Conservation (phyloP, 2,113 vertebrate species). For the Eulacestoma nigropectus region DNA sequence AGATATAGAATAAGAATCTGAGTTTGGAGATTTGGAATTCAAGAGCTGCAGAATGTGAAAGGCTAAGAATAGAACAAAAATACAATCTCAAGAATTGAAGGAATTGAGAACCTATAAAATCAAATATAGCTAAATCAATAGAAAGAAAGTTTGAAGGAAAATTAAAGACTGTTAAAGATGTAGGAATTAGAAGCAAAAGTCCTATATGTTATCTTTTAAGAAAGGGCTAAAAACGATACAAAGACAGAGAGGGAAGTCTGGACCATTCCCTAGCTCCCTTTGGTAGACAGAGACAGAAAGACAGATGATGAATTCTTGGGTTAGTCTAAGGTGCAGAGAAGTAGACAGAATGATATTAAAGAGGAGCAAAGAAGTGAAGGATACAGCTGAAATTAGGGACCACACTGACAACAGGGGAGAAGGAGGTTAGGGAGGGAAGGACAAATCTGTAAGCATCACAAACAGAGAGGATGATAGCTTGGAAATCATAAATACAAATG, state of each 20-base stretch:
- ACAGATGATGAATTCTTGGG: neutral
- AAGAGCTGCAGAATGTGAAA: neutral
- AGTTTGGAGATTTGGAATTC: neutral
- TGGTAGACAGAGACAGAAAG: neutral
- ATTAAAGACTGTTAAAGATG: neutral
- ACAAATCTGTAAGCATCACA: neutral
- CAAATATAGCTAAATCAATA: neutral
- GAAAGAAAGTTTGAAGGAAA: neutral
- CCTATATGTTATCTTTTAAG: neutral
- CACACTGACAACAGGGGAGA: neutral
- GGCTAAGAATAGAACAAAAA: neutral
- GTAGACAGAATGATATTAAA: neutral
- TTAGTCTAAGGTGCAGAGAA: neutral
- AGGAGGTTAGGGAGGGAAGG: neutral
- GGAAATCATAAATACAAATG: constrained; percentile 13
- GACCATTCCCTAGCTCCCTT: neutral
- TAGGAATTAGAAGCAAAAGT: neutral
- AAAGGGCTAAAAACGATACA: neutral
- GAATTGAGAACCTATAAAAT: neutral
- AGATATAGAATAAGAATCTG: neutral
- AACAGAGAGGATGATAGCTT: neutral
- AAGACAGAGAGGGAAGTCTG: neutral
- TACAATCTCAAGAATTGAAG: neutral
- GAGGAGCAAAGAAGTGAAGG: neutral
- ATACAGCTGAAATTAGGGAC: neutral